Conservation (phyloP, 2,113 vertebrate species). For the Pogonocichla stellata region DNA sequence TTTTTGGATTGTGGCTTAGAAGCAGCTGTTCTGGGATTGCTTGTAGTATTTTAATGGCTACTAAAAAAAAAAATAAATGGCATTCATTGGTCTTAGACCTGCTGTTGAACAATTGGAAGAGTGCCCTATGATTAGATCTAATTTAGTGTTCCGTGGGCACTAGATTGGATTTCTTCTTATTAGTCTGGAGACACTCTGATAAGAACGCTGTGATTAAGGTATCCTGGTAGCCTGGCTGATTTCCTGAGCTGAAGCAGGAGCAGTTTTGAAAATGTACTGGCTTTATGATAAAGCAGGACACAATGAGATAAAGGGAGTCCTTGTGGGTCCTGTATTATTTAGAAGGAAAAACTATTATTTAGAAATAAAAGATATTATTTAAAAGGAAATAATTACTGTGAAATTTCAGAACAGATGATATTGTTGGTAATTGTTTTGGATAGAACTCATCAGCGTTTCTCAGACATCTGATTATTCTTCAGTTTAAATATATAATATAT, state of each 20-base stretch:
- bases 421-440: neutral
- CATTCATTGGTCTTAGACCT: slow-evolving; percentile 38
- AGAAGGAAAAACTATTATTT: neutral
- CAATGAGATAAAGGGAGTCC: neutral
- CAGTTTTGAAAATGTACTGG: neutral
- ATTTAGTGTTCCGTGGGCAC: slow-evolving; percentile 54
- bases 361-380: neutral
- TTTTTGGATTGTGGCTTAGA: neutral
- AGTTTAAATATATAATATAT: neutral
- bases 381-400: neutral
- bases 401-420: neutral
- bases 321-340: neutral
- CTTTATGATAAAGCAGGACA: neutral
- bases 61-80: neutral
- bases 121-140: slow-evolving; percentile 62
- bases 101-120: slow-evolving; percentile 54
- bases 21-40: neutral
- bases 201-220: slow-evolving; percentile 67
- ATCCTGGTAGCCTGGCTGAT: slow-evolving; percentile 56
- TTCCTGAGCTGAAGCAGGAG: slow-evolving; percentile 33
- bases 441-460: neutral
- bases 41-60: slow-evolving; percentile 6
- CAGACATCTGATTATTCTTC: neutral
- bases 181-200: slow-evolving; percentile 69
- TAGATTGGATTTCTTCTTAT: slow-evolving; percentile 75